Base-by-base conservation (phyloP, 2,888 invertebrate genomes). In the Aphidius colemani region DNA sequence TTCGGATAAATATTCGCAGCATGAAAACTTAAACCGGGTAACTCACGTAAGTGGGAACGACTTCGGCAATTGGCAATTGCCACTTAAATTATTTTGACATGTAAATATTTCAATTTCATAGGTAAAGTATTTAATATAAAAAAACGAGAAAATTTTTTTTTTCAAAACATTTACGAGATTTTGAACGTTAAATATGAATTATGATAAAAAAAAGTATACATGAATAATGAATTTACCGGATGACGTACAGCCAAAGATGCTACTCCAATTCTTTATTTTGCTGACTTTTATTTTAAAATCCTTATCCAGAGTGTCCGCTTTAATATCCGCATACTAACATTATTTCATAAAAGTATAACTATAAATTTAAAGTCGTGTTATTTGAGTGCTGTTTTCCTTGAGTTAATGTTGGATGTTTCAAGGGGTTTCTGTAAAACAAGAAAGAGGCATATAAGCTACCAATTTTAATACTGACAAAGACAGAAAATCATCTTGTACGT, bases 281-380 rank as follows among this genome's bases (percentile, higher is more conserved):
- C 55, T 55, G 61, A 61, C 66, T 8, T 55, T 56, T 39, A 13
- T 44, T 41, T n/a, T 59, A 30, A 50, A 46, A 39, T 44, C 49
- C 55, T 40, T 61, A 40, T 50, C 50, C 30, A 11, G 65, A 68
- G 71, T 80, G 81, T 81, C 81, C 78, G 79, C 77, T 77, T 81
- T 81, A 81, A 81, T 81, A 81, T 81, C 81, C 81, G 78, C 81
- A 30, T 80, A 78, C 81, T 81, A 81, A 81, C 81, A 79, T 82
- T 82, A 82, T 81, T 81, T 82, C 81, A 82, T 81, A 81, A 82
- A 82, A 82, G 81, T 81, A 81, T 82, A 78, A 81, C 81, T 79
- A 81, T 81, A 81, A 81, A 81, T 81, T 74, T 75, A 76, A 81
- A 81, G 76, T 80, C 80, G 75, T 79, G 80, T 81, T 81, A 81